A percentile compares a stretch with the other conserved stretches of the same genome.
Conservation (phyloP, 2,888 invertebrate species). For the Ephialtes manifestator region DNA sequence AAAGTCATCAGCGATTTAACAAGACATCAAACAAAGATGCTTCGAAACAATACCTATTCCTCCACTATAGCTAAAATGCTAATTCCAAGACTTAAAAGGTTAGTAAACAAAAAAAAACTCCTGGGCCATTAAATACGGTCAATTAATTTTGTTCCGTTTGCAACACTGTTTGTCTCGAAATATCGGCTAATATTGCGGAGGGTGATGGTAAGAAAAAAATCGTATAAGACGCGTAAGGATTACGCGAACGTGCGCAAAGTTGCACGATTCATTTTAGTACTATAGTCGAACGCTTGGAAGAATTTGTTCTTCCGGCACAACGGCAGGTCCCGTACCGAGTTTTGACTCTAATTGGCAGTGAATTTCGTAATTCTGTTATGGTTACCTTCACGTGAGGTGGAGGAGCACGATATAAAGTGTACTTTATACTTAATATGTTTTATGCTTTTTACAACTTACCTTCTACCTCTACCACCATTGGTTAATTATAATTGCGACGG, state of each 20-base stretch:
- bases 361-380: constrained; percentile 78
- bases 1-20: constrained; percentile 29
- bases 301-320: constrained; percentile 72
- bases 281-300: constrained; percentile 40
- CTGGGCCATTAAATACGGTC: constrained; percentile 13
- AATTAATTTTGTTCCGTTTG: constrained; percentile 30
- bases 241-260: constrained; percentile 38
- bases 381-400: constrained; percentile 73
- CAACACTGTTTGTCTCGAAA: constrained; percentile 17
- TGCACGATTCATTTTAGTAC: constrained; percentile 27
- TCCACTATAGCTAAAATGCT: too few relatives aligned
- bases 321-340: constrained; percentile 56
- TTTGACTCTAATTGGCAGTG: constrained; percentile 79
- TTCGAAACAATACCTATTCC: too few relatives aligned
- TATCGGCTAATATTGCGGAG: constrained; percentile 12
- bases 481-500: constrained; percentile 70
- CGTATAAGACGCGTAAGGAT: constrained; percentile 28
- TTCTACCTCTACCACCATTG: constrained; percentile 34
- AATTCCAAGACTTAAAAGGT: too few relatives aligned
- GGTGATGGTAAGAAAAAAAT: constrained; percentile 23
- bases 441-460: not conserved
- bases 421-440: constrained; percentile 1
- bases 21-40: constrained; percentile 21
- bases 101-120: not conserved
- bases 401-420: constrained; percentile 14